Evolutionary conservation across 2,113 vertebrate genomes (phyloP).

Genomic region (Bujurquina vittata): DNA sequence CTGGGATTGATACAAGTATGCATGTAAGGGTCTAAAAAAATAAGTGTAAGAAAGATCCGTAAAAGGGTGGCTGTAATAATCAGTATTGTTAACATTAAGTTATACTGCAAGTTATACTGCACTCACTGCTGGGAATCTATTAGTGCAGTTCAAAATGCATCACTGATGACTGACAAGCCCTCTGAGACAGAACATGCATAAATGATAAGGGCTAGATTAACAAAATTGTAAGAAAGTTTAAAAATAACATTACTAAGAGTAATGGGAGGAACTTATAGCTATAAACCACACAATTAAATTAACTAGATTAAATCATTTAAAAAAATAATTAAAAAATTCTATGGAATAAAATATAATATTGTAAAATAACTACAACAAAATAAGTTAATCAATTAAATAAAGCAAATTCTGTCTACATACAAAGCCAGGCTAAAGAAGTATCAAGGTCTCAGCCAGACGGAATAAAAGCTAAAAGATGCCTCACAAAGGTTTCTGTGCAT

Average conservation of each 20-base stretch:
- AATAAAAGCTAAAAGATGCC: too few species aligned
- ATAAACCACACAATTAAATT: neutral
- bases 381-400: neutral
- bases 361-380: neutral
- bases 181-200: neutral
- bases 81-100: constrained; percentile 3
- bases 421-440: too few species aligned
- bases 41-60: neutral
- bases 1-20: neutral
- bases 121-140: constrained; percentile 25
- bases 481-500: too few species aligned
- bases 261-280: neutral
- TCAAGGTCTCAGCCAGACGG: neutral
- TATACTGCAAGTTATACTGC: neutral
- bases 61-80: neutral
- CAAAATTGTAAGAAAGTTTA: neutral
- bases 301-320: neutral
- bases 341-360: neutral
- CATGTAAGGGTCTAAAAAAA: neutral
- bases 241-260: neutral
- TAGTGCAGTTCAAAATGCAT: neutral
- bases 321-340: neutral
- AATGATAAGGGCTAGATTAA: neutral
- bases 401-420: too few species aligned
- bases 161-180: neutral